These are phyloP conservation scores for Ostrea edulis DNA, from an alignment of 1,140 invertebrate species.

Conservation along the genomic window DNA sequence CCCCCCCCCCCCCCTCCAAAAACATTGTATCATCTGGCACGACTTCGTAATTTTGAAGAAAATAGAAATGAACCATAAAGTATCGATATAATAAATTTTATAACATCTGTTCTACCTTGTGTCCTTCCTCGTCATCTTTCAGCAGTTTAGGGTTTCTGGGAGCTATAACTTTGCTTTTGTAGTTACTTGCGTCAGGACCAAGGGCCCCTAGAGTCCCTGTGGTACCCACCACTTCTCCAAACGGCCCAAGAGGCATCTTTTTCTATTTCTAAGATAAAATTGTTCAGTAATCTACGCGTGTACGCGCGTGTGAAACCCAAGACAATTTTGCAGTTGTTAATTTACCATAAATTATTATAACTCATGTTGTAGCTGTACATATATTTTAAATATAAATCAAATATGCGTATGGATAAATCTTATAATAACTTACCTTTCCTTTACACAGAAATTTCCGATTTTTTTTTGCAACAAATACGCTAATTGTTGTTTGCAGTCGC, in stretches of 20 bases:
- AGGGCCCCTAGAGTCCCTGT: constrained; percentile 76
- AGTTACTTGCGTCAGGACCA: constrained; percentile 70
- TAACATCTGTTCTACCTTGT: constrained; percentile 60
- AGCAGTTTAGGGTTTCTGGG: constrained; percentile 79
- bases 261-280: not conserved
- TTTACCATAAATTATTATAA: not conserved
- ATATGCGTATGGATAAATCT: not conserved
- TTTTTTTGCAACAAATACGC: not conserved
- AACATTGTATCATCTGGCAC: too few relatives aligned
- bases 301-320: not conserved
- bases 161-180: constrained; percentile 77
- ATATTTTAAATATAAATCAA: not conserved
- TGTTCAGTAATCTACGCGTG: not conserved
- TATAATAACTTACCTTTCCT: not conserved
- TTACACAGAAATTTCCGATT: not conserved
- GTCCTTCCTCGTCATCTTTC: constrained; percentile 66
- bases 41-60: too few relatives aligned
- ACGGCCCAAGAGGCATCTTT: constrained; percentile 77
- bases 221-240: constrained; percentile 78
- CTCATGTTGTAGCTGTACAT: not conserved
- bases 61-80: too few relatives aligned
- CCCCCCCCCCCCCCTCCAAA: too few relatives aligned
- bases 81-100: not conserved
- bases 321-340: not conserved
- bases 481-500: constrained; percentile 33